phyloP scores from a whole-genome alignment of 2,113 vertebrate genomes.

The Ifrita kowaldi region DNA sequence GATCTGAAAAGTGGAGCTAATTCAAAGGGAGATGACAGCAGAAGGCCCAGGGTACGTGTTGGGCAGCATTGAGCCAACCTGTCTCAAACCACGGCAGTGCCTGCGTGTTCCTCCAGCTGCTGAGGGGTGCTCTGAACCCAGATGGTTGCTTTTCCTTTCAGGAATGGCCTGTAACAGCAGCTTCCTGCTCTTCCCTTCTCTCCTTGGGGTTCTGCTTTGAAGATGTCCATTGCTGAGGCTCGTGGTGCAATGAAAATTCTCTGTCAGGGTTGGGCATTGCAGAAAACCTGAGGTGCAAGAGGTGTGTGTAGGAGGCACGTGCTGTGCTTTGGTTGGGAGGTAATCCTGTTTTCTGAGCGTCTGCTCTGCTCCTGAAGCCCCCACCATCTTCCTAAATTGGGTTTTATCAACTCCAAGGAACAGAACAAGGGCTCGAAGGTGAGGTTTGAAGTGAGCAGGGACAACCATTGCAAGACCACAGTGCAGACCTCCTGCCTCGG shows the following conservation, averaged over 20 bases:
- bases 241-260: neutral
- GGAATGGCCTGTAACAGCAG: neutral
- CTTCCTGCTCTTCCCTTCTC: neutral
- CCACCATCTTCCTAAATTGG: neutral
- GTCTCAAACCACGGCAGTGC: neutral
- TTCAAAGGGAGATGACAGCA: neutral
- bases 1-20: neutral
- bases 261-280: neutral
- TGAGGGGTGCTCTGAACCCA: neutral
- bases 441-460: neutral
- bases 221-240: neutral
- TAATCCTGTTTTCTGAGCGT: neutral
- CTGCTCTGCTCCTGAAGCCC: neutral
- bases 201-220: neutral
- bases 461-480: neutral
- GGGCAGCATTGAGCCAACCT: neutral
- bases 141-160: neutral
- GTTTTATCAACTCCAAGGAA: neutral
- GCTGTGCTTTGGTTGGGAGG: neutral
- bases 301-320: rapidly evolving
- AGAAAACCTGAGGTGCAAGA: neutral
- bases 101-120: neutral
- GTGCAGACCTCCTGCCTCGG: neutral
- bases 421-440: neutral
- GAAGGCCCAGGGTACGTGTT: rapidly evolving